phyloP scores from a whole-genome alignment of 2,113 vertebrate genomes.

The Indicator maculatus region DNA sequence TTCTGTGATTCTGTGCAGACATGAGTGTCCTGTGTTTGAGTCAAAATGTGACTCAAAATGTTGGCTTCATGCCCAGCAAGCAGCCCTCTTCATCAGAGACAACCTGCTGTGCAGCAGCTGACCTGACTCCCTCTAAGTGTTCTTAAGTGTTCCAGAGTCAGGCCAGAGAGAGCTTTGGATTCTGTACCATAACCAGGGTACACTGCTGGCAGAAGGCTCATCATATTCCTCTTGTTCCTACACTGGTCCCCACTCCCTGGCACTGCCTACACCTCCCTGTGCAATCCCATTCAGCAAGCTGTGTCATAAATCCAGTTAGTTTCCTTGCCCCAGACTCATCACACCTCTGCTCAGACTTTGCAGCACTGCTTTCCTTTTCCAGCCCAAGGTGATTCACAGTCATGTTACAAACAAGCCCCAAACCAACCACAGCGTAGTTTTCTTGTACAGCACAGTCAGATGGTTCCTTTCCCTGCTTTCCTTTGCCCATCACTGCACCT shows the following conservation, averaged over 20 bases:
- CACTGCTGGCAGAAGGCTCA: not conserved
- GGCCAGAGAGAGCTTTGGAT: not conserved
- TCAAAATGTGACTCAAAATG: not conserved
- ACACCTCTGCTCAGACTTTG: not conserved
- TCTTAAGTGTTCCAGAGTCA: not conserved
- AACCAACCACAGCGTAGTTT: too few relatives aligned
- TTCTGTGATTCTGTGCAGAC: too few relatives aligned
- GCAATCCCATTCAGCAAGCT: not conserved
- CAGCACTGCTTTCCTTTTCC: slow-evolving; percentile 2
- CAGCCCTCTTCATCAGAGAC: not conserved
- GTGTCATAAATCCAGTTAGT: not conserved
- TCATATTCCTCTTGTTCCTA: not conserved
- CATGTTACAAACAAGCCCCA: not conserved
- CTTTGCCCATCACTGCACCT: not conserved
- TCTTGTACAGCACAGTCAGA: not conserved
- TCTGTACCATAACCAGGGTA: not conserved
- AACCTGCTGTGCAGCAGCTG: not conserved
- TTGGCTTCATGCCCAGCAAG: not conserved
- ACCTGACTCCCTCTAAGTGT: not conserved
- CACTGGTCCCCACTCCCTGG: not conserved
- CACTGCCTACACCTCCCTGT: not conserved
- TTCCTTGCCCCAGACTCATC: not conserved
- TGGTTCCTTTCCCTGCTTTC: not conserved
- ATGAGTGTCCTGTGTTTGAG: not conserved
- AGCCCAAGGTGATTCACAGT: not conserved